Base-by-base conservation (phyloP, 2,113 vertebrate genomes). In the Sturnus vulgaris region DNA sequence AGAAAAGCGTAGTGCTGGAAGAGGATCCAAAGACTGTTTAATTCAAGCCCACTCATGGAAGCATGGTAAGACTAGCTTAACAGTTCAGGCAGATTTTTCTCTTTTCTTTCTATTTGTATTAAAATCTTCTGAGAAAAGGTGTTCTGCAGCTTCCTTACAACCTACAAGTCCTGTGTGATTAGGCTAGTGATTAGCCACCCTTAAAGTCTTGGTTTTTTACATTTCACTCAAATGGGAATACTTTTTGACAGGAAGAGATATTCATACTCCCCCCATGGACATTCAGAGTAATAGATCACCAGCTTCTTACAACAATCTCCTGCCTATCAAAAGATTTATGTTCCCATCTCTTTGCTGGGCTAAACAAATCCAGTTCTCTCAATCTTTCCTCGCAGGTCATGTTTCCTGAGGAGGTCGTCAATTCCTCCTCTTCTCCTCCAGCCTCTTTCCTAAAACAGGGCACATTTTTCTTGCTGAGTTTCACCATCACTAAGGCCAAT, bases 1-100 rank as follows among this genome's bases (percentile, higher is more conserved):
- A 22, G 31, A 80, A 72, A 66, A 19, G 63, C 1, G 0, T 24
- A 79, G 50, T 28, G 42, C 59, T 90, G 49, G 82, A 94, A 86
- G 33, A 77, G 55, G 66, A 93, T 85, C 88, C 88, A 85, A 90
- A 91, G 56, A 42, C n/a, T 79, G 35, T 44, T 95, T 90, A 76
- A 95, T 86, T 93, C 68, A 90, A 93, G 44, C 88, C 90, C 68
- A 90, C 90, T 90, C 92, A 81, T 30, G 42, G 52, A 93, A 88
- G 52, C 63, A 81, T 10, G 64, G 2, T 53, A 92, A 90, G 42
- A 81, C 68, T 50, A 83, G 33, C 71, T 85, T 40, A 64, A 52
- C 11, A 69, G 31, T 82, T 79, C 37, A 85, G 50, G 68, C 17
- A 90, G 42, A 11, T 42, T 72, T 31, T 28, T 13, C 11, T 2